These are phyloP conservation scores for Polymixis flavicincta DNA, from an alignment of 2,888 invertebrate genomes.

Conservation along the genomic window DNA sequence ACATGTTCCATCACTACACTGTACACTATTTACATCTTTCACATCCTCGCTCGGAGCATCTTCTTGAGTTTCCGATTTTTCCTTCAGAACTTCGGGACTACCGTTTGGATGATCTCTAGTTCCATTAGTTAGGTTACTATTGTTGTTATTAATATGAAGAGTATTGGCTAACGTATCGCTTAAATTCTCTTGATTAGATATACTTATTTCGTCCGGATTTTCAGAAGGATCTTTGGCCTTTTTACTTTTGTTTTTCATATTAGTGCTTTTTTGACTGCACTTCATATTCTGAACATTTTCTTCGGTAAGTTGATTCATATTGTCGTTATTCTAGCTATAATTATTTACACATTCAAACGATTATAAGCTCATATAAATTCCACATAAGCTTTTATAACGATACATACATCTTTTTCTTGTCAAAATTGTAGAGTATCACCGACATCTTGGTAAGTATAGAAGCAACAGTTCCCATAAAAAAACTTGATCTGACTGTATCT, in stretches of 20 bases:
- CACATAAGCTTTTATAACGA: conserved; percentile 79
- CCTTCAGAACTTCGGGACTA: conserved; percentile 73
- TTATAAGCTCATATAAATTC: conserved; percentile 80
- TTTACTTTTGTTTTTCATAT: conserved; percentile 86
- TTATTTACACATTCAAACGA: conserved; percentile 86
- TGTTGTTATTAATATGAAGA: conserved; percentile 85
- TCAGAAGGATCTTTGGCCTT: conserved; percentile 88
- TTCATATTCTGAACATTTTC: conserved; percentile 85
- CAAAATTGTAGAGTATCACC: conserved; percentile 88
- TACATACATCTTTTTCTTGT: conserved; percentile 86
- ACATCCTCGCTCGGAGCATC: conserved; percentile 72
- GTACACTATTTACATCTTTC: conserved; percentile 86
- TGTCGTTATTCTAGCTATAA: conserved; percentile 82
- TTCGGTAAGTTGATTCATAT: conserved; percentile 86
- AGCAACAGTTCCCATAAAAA: conserved; percentile 76
- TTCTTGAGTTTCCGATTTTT: conserved; percentile 74
- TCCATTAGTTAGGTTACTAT: conserved; percentile 88
- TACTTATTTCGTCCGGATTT: conserved; percentile 80
- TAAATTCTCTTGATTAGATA: conserved; percentile 83
- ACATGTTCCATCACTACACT: conserved; percentile 78
- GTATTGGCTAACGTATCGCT: conserved; percentile 84
- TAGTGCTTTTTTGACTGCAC: conserved; percentile 84
- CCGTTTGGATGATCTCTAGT: conserved; percentile 84
- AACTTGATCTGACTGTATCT: conserved; percentile 73
- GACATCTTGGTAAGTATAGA: conserved; percentile 87